Evolutionary conservation across 1,140 invertebrate species (phyloP).

Genomic region (Meloidogyne hapla): DNA sequence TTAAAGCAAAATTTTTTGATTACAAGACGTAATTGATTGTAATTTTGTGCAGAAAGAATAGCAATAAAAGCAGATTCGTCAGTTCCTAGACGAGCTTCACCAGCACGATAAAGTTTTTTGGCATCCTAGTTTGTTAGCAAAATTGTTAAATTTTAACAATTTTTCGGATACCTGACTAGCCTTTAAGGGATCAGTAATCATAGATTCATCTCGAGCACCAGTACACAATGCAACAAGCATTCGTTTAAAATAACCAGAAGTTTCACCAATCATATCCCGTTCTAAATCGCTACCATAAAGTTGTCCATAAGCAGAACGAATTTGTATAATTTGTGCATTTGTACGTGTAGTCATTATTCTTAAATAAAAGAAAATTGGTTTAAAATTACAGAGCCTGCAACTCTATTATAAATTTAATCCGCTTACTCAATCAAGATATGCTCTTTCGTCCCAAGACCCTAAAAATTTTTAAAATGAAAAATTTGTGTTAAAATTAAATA

Average conservation of each 20-base stretch:
- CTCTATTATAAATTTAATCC: too few relatives aligned
- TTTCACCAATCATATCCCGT: conserved; percentile 83
- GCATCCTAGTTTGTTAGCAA: too few relatives aligned
- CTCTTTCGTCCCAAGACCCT: conserved; percentile 68
- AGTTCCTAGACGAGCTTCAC: conserved; percentile 68
- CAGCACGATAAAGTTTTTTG: conserved; percentile 65
- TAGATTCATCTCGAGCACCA: conserved; percentile 63
- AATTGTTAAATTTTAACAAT: too few relatives aligned
- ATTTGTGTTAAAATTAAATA: too few relatives aligned
- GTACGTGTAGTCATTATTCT: conserved; percentile 67
- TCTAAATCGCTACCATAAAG: conserved; percentile 83
- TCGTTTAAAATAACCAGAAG: conserved; percentile 86
- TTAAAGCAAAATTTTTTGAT: too few relatives aligned
- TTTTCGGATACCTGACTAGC: conserved; percentile 44
- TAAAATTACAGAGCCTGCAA: too few relatives aligned
- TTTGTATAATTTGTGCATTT: conserved; percentile 65
- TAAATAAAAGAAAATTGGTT: background rate
- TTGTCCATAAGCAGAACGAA: conserved; percentile 65
- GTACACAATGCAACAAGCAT: conserved; percentile 73
- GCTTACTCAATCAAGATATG: conserved; percentile 64
- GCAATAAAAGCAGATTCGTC: conserved; percentile 66
- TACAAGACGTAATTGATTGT: conserved; percentile 74
- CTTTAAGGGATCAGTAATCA: conserved; percentile 53
- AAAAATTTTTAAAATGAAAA: too few relatives aligned
- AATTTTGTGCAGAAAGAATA: conserved; percentile 61